Evolutionary conservation across 2,888 invertebrate species (phyloP).

Genomic region (Scelioninae gen. 2): DNA sequence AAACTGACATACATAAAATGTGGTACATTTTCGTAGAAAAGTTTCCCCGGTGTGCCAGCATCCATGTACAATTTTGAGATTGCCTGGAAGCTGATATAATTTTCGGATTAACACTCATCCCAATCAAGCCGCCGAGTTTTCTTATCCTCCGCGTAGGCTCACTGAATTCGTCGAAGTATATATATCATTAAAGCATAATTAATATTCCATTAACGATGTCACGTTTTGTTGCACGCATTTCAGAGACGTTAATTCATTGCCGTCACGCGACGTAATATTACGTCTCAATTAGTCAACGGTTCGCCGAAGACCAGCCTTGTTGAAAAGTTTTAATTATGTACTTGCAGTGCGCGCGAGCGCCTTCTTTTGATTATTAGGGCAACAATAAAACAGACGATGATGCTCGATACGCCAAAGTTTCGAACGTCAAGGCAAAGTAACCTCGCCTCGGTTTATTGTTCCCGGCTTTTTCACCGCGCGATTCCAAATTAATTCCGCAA

Average conservation of each 20-base stretch:
- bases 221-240: slow-evolving; percentile 57
- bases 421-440: slow-evolving; percentile 34
- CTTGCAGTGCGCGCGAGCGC: slow-evolving; percentile 53
- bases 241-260: slow-evolving; percentile 61
- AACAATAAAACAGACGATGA: slow-evolving; percentile 57
- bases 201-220: slow-evolving; percentile 59
- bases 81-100: too few relatives aligned
- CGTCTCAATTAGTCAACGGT: slow-evolving; percentile 61
- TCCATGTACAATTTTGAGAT: too few relatives aligned
- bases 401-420: slow-evolving; percentile 51
- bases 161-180: slow-evolving; percentile 38
- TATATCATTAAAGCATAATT: slow-evolving; percentile 57
- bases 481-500: slow-evolving; percentile 40
- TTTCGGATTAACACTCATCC: too few relatives aligned
- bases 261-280: slow-evolving; percentile 62
- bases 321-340: slow-evolving; percentile 59
- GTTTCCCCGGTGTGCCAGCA: too few relatives aligned
- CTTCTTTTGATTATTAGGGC: slow-evolving; percentile 57
- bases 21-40: too few relatives aligned
- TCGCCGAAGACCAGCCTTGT: slow-evolving; percentile 57
- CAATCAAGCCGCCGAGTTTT: slow-evolving; percentile 23
- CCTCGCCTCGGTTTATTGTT: slow-evolving; percentile 24
- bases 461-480: slow-evolving; percentile 29
- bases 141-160: slow-evolving; percentile 15
- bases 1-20: too few relatives aligned